Evolutionary conservation across 1,140 invertebrate genomes (phyloP), one percentile per base, ranked within the genome.

Genomic region (Ips nitidus): DNA sequence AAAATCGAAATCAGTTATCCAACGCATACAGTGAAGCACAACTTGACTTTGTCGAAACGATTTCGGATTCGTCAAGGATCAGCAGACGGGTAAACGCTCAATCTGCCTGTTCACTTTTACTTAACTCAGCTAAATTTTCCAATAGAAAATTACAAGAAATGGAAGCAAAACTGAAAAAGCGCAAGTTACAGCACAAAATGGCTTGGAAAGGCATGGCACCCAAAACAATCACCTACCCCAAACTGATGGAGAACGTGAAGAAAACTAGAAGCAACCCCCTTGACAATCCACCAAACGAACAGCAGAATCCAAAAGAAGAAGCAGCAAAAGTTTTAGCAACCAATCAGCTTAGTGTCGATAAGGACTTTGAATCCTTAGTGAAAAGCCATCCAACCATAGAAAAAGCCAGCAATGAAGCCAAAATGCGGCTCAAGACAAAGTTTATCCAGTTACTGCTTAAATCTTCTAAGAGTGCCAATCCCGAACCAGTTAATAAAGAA

Each of bases 1-100:
- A 57, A 56, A 50, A 39, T 37, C 1, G 60, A 52, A 4, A 70
- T 70, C 38, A 64, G n/a, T 0, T 73, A 73, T 43, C 71, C 71
- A 3, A 70, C 71, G n/a, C 71, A 73, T 47, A 66, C 53, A 4
- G 41, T 59, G 3, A 70, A 70, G 37, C 68, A 73, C 43, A 66
- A 70, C 39, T 22, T 64, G 37, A 45, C 41, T 36, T 3, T 69
- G 1, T 57, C 2, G 37, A 50, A 50, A 42, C 4, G 70, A 38
- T 71, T 43, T 45, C 41, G 50, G 22, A 55, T 71, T 8, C 58
- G 65, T n/a, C 41, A 62, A 52, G 63, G 42, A 7, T 53, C 61
- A 5, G 40, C 37, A 52, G 53, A 63, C 3, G 39, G 40, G 58
- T 22, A 22, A 22, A 22, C 22, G 0, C 22, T 22, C 22, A 22